Conservation (phyloP, 2,888 invertebrate genomes). For the Lasioglossum calceatum region DNA sequence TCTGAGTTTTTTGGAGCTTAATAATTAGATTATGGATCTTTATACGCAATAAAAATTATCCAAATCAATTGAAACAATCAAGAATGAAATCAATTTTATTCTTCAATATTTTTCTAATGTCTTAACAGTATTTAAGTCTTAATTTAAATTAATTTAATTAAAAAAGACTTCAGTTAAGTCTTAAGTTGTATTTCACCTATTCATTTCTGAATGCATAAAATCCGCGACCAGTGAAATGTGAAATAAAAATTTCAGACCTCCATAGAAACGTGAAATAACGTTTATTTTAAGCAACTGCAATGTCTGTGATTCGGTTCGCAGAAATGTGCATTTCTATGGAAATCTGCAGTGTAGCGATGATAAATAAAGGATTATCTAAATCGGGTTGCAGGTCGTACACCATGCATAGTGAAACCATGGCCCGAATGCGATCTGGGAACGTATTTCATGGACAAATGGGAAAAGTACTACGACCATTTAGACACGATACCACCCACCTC, state of each 20-base stretch:
- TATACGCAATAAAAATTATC: no score
- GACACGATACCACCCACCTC: slow-evolving; percentile 64
- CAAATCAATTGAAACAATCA: no score
- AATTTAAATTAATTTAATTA: no score
- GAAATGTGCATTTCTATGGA: background rate
- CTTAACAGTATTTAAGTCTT: no score
- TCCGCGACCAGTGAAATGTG: background rate
- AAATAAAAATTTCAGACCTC: background rate
- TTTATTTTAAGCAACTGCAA: background rate
- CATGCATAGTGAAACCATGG: slow-evolving; percentile 58
- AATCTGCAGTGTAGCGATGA: background rate
- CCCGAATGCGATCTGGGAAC: slow-evolving; percentile 64
- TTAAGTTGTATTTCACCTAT: no score
- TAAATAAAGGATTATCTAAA: background rate
- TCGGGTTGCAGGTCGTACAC: slow-evolving; percentile 16
- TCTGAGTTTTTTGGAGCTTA: no score
- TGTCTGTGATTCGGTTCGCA: background rate
- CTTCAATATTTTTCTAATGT: no score
- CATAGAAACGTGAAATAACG: background rate
- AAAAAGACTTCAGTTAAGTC: no score
- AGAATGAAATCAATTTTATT: no score
- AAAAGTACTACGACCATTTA: slow-evolving; percentile 58
- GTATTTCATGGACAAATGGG: slow-evolving; percentile 67
- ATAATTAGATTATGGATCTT: no score
- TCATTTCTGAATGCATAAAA: background rate